Base-by-base conservation (phyloP, 2,113 vertebrate genomes). In the Nothocercus julius region DNA sequence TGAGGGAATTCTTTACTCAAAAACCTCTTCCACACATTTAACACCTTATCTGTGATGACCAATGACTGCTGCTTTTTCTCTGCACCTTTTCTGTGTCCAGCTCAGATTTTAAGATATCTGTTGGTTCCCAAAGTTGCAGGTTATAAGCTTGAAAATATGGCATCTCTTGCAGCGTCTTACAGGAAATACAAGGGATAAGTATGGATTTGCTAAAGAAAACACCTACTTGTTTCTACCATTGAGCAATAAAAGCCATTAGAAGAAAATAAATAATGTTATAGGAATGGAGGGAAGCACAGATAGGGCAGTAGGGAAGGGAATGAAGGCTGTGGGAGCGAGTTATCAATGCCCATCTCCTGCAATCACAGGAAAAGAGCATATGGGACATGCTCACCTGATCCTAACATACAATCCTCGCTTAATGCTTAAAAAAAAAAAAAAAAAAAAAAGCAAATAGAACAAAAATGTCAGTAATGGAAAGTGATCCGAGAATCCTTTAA, bases 361-460 rank as follows among this genome's bases (percentile, higher is more conserved):
- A 76, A 64, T 13, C 63, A 76, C 61, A 93, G 91, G 70, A 83
- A 58, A 94, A 30, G 68, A 90, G 72, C 89, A 85, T 94, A 12
- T 53, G 81, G 51, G 64, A 67, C 81, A 40, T 36, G 89, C 97
- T 97, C 94, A 97, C 97, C 97, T 95, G 89, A 97, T 97, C 92
- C 85, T 96, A 89, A 96, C 93, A 85, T 9, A 96, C 69, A 82
- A 40, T 84, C 45, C 45, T 49, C 27, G 34, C 74, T 97, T 96
- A 86, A 92, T 4, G 9, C 96, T 97, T 96, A 0, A 47, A n/a
- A 64, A 85, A 38, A 88, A 70, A 49, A 45, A 27, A 0, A 63
- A n/a, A 64, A 85, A 38, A 89, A 70, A 51, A 49, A 22, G n/a
- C 38, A 95, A 84, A 95, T 24, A 94, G 38, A 95, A 66, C 62